Evolutionary conservation across 2,797 vertebrate species (phyloP).

Genomic region (Graptemys geographica): DNA sequence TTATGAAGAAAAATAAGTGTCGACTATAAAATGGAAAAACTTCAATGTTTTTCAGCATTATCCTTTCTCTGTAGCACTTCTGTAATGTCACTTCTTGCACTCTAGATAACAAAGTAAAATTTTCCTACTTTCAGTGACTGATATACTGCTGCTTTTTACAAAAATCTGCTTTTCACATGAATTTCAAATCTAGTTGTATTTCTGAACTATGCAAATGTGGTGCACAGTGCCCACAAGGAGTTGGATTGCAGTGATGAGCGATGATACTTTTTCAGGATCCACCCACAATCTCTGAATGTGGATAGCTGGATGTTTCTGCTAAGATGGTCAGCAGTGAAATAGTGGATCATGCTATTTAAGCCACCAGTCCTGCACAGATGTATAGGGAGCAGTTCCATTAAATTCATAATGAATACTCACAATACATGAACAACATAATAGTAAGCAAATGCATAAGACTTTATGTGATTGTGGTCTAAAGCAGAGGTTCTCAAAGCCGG

Average conservation of each 20-base stretch:
- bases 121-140: not conserved
- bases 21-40: not conserved
- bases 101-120: fast-evolving
- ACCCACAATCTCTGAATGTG: not conserved
- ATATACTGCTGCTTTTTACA: not conserved
- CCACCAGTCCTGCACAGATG: not conserved
- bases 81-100: not conserved
- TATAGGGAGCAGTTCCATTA: not conserved
- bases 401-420: not conserved
- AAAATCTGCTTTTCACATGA: not conserved
- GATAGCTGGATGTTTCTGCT: not conserved
- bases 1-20: not conserved
- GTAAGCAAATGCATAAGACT: not conserved
- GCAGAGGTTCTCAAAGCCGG: too few relatives aligned
- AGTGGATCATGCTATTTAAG: not conserved
- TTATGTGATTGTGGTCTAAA: too few relatives aligned
- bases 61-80: fast-evolving
- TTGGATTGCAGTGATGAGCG: not conserved
- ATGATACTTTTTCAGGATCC: not conserved
- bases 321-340: not conserved
- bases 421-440: not conserved
- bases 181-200: fast-evolving
- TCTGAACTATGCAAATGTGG: not conserved
- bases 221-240: not conserved
- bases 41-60: not conserved